Conservation (phyloP, 1,140 invertebrate genomes). For the Ceratina australensis region DNA sequence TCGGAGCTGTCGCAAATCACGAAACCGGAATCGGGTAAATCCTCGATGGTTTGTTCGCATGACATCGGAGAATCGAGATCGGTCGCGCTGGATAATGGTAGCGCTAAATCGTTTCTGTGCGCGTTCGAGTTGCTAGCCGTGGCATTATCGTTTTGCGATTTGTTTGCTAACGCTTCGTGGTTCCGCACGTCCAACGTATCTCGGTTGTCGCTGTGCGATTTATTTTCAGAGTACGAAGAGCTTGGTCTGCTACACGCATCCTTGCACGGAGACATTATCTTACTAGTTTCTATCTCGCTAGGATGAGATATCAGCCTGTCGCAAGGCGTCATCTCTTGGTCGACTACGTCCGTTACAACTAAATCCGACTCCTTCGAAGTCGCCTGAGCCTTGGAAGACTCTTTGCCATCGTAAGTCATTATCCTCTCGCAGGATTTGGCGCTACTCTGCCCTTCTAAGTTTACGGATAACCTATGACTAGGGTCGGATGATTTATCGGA, state of each 20-base stretch:
- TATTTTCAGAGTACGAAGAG: constrained; percentile 49
- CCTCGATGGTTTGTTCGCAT: constrained; percentile 74
- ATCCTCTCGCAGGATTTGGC: constrained; percentile 67
- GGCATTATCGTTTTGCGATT: constrained; percentile 29
- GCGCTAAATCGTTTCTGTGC: constrained; percentile 30
- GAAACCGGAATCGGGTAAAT: constrained; percentile 73
- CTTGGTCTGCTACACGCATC: constrained; percentile 47
- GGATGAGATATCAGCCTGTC: constrained; percentile 66
- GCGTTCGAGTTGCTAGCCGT: constrained; percentile 19
- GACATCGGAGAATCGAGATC: constrained; percentile 77
- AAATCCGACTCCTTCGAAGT: constrained; percentile 49
- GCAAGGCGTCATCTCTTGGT: constrained; percentile 74
- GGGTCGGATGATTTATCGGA: constrained; percentile 69
- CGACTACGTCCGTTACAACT: constrained; percentile 56
- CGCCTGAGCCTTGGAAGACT: constrained; percentile 49
- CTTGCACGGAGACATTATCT: constrained; percentile 14
- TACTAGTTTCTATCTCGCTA: constrained; percentile 52
- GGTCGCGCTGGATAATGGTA: constrained; percentile 64
- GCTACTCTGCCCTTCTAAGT: constrained; percentile 58
- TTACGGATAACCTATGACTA: constrained; percentile 73
- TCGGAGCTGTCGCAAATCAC: constrained; percentile 74
- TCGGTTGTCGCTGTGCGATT: constrained; percentile 34
- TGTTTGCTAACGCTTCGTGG: constrained; percentile 23
- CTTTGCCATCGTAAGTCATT: constrained; percentile 57
- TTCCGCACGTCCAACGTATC: constrained; percentile 28